phyloP scores from a whole-genome alignment of 2,888 invertebrate species.

The Bursaphelenchus okinawaensis region DNA sequence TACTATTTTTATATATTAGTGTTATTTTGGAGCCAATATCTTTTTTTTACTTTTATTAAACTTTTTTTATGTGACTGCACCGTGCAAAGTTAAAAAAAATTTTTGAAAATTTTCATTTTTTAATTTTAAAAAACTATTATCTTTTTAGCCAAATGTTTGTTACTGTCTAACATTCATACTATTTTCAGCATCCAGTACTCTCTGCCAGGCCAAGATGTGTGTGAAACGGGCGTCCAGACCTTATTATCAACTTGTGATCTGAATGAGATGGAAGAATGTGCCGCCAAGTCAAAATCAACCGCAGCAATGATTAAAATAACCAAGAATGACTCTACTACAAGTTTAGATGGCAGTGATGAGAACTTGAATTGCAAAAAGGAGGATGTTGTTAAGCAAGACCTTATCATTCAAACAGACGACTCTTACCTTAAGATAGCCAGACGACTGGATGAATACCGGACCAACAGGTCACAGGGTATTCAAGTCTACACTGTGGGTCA shows the following conservation, averaged over 20 bases:
- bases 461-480: conserved; percentile 10
- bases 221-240: conserved; percentile 28
- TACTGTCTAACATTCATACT: no score
- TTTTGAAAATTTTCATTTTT: no score
- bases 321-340: not conserved
- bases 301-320: not conserved
- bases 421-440: conserved; percentile 55
- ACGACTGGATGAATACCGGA: conserved; percentile 45
- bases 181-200: conserved; percentile 26
- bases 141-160: no score
- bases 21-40: no score
- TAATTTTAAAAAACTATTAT: no score
- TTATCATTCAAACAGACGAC: conserved; percentile 56
- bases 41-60: no score
- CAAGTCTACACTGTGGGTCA: not conserved
- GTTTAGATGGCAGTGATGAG: not conserved
- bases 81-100: no score
- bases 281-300: not conserved
- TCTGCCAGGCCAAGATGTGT: conserved; percentile 13
- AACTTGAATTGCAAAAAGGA: not conserved
- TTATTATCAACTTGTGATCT: not conserved
- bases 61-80: no score
- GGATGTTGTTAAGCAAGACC: conserved; percentile 30
- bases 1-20: no score
- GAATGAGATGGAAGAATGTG: not conserved